phyloP scores from a whole-genome alignment of 2,888 invertebrate species.

The Eupsilia transversa region DNA sequence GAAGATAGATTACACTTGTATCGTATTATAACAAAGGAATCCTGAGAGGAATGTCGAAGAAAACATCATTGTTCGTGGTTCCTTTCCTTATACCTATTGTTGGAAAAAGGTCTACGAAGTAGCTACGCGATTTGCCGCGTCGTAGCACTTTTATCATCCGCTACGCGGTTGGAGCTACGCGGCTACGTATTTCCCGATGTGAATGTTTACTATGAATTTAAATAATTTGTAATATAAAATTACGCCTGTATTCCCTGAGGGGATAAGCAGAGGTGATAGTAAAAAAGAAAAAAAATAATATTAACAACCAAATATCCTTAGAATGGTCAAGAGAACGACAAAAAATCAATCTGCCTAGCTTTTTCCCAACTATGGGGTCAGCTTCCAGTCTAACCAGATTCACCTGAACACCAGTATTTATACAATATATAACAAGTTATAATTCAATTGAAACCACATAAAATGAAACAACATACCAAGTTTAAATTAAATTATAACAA shows the following conservation, averaged over 20 bases:
- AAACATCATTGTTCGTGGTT: conserved; percentile 46
- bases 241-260: neutral
- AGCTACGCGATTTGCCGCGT: conserved; percentile 36
- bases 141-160: conserved; percentile 30
- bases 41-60: conserved; percentile 18
- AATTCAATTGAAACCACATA: too few species aligned
- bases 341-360: too few species aligned
- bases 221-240: neutral
- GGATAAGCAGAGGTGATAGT: too few species aligned
- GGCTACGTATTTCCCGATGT: conserved; percentile 6
- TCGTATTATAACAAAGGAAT: conserved; percentile 30
- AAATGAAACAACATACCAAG: neutral
- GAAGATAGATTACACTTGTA: conserved; percentile 45
- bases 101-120: conserved; percentile 31
- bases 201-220: neutral
- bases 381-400: too few species aligned
- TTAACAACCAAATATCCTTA: neutral
- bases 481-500: conserved; percentile 23
- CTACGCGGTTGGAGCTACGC: conserved; percentile 28
- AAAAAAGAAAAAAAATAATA: neutral
- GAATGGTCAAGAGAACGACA: neutral
- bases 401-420: too few species aligned
- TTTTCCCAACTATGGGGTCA: too few species aligned
- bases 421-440: too few species aligned
- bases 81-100: conserved; percentile 30